Conservation (phyloP, 2,797 vertebrate species). For the Galago senegalensis region DNA sequence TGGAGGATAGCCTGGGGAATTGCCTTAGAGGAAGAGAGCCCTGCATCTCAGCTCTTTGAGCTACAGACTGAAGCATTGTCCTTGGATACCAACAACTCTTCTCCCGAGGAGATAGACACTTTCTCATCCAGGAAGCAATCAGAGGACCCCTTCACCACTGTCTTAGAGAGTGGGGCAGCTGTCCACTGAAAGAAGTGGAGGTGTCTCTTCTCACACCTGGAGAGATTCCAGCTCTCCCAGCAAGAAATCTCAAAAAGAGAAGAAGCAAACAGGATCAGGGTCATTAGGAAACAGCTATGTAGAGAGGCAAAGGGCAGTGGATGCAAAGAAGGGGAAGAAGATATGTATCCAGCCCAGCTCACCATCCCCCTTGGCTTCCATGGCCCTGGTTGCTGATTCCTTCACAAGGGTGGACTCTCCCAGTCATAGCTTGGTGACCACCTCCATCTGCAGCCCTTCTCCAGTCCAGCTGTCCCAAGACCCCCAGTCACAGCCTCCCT, state of each 20-base stretch:
- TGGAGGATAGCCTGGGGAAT: slow-evolving; percentile 42
- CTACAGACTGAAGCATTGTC: slow-evolving; percentile 77
- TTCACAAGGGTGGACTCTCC: slow-evolving; percentile 89
- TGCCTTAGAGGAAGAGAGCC: slow-evolving; percentile 62
- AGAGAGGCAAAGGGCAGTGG: slow-evolving; percentile 42
- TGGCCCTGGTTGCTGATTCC: slow-evolving; percentile 79
- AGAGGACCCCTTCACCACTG: slow-evolving; percentile 56
- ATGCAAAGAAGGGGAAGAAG: slow-evolving; percentile 72
- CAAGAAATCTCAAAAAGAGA: slow-evolving; percentile 79
- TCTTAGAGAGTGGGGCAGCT: slow-evolving; percentile 78
- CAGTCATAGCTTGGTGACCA: slow-evolving; percentile 89
- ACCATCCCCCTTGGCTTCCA: slow-evolving; percentile 57
- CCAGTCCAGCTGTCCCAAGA: background rate
- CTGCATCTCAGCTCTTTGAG: slow-evolving; percentile 73
- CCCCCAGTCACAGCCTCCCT: background rate
- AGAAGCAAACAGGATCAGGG: slow-evolving; percentile 27
- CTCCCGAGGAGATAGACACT: slow-evolving; percentile 69
- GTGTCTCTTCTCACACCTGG: slow-evolving; percentile 73
- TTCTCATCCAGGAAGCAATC: slow-evolving; percentile 72
- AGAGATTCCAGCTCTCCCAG: slow-evolving; percentile 63
- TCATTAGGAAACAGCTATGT: slow-evolving; percentile 65
- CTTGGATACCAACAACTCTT: slow-evolving; percentile 67
- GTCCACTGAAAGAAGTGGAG: background rate
- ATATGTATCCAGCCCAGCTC: slow-evolving; percentile 63
- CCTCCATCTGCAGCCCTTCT: slow-evolving; percentile 89